Conservation (phyloP, 2,113 vertebrate genomes). For the Orcinus orca region DNA sequence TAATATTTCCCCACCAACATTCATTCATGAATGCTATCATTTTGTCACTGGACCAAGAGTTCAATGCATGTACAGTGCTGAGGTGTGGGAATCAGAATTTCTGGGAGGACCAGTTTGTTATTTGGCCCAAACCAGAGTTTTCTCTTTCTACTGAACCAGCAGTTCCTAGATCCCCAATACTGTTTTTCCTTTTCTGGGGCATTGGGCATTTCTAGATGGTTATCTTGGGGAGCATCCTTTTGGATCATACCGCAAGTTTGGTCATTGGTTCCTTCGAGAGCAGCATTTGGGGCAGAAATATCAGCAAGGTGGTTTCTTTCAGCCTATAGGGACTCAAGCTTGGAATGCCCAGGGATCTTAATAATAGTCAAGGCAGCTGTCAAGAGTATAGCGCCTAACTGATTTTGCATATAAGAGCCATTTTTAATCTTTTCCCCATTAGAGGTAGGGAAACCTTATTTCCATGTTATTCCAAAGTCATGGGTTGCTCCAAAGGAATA, state of each 20-base stretch:
- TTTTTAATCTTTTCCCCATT: too few relatives aligned
- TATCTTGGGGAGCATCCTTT: neutral
- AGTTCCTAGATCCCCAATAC: neutral
- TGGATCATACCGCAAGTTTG: neutral
- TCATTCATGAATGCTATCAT: neutral
- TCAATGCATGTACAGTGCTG: neutral
- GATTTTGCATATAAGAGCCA: too few relatives aligned
- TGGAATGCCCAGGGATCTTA: too few relatives aligned
- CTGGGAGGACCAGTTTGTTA: neutral
- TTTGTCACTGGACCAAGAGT: neutral
- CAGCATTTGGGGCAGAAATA: too few relatives aligned
- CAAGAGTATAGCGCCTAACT: too few relatives aligned
- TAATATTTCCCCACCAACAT: neutral
- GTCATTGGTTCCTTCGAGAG: neutral
- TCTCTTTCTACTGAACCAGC: neutral
- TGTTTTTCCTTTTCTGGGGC: neutral
- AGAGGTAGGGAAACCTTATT: too few relatives aligned
- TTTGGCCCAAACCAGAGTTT: neutral
- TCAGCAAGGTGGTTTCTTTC: too few relatives aligned
- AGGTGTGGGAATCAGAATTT: neutral
- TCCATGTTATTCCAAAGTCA: neutral
- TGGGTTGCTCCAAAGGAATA: neutral
- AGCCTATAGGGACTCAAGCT: too few relatives aligned
- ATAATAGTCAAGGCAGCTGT: too few relatives aligned
- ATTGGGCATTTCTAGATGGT: neutral